Evolutionary conservation across 2,113 vertebrate species (phyloP).

Genomic region (Sialia sialis): DNA sequence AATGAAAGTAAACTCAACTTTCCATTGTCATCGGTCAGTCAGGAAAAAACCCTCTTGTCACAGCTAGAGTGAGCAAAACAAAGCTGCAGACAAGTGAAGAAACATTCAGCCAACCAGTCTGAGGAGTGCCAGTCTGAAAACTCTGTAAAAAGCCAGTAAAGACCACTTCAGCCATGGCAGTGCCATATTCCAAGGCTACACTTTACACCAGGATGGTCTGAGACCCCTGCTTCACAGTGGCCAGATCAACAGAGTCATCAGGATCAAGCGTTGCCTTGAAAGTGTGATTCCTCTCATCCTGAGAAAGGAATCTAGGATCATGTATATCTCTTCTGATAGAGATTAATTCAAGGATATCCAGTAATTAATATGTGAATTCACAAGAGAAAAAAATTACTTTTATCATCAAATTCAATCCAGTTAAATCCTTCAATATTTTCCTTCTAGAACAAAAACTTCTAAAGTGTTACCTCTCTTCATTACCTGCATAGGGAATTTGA

Average conservation of each 20-base stretch:
- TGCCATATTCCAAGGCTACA: not conserved
- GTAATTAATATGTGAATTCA: not conserved
- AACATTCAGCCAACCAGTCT: not conserved
- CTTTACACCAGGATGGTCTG: not conserved
- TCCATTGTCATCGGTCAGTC: fast-evolving
- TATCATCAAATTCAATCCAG: not conserved
- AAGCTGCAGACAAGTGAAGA: not conserved
- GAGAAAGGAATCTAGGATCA: not conserved
- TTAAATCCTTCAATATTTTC: not conserved
- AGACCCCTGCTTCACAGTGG: fast-evolving
- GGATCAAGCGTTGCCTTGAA: not conserved
- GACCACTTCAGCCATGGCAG: not conserved
- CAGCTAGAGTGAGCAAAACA: not conserved
- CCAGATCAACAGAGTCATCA: not conserved
- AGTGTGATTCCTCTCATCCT: not conserved
- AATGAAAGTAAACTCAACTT: not conserved
- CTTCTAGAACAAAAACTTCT: not conserved
- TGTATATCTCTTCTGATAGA: not conserved
- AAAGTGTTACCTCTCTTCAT: not conserved
- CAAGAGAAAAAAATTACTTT: not conserved
- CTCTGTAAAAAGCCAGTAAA: fast-evolving
- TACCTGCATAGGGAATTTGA: not conserved
- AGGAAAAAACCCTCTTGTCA: not conserved
- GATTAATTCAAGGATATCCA: not conserved
- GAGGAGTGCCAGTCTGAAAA: not conserved